phyloP scores from a whole-genome alignment of 2,888 invertebrate genomes.

The Synanthedon formicaeformis region DNA sequence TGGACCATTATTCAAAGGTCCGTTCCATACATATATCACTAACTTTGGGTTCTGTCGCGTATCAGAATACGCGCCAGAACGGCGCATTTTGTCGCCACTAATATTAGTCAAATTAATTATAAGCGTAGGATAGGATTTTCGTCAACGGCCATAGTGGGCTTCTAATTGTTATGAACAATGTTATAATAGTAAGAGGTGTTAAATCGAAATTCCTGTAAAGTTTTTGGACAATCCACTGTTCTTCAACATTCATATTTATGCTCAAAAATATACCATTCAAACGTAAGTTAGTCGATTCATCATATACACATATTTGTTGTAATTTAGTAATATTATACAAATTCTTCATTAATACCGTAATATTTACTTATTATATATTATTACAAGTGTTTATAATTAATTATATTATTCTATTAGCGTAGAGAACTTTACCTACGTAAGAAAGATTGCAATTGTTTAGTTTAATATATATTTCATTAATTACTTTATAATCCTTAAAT shows the following conservation, averaged over 20 bases:
- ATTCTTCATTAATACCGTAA: conserved; percentile 37
- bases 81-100: no score
- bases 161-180: no score
- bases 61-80: no score
- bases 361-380: conserved; percentile 24
- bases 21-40: no score
- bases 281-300: neutral
- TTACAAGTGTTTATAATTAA: conserved; percentile 31
- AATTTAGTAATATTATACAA: conserved; percentile 42
- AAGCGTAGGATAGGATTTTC: no score
- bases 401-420: conserved; percentile 26
- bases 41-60: no score
- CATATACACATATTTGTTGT: conserved; percentile 23
- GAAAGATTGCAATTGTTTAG: conserved; percentile 18
- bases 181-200: neutral
- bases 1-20: no score
- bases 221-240: neutral
- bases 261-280: neutral
- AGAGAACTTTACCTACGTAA: conserved; percentile 19
- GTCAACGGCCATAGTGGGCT: no score
- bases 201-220: neutral
- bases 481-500: conserved; percentile 15
- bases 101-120: no score
- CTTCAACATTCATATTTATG: neutral
- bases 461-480: conserved; percentile 23